Evolutionary conservation across 2,797 vertebrate species (phyloP).

Genomic region (Esox masquinongy): DNA sequence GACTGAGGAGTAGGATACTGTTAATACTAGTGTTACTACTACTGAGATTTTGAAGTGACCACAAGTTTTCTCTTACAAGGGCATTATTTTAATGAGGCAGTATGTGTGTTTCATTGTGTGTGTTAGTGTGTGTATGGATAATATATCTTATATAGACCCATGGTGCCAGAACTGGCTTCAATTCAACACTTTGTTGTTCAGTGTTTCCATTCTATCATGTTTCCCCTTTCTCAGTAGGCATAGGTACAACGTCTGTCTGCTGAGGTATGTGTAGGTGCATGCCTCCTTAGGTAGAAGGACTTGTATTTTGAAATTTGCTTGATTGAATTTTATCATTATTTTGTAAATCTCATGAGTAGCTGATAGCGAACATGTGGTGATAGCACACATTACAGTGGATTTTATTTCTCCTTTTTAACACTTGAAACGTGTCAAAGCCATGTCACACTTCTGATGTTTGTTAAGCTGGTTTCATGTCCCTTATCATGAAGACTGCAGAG

Average conservation of each 20-base stretch:
- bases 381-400: conserved; percentile 3
- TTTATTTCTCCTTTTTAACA: conserved; percentile 35
- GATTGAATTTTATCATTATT: conserved; percentile 8
- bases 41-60: too few species aligned
- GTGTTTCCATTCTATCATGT: not conserved
- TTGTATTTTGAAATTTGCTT: conserved; percentile 27
- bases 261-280: not conserved
- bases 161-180: not conserved
- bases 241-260: not conserved
- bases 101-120: not conserved
- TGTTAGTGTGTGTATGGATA: not conserved
- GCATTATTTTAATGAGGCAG: not conserved
- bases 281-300: conserved; percentile 13
- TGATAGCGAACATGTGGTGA: conserved; percentile 32
- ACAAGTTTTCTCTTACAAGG: not conserved
- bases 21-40: too few species aligned
- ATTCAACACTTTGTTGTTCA: not conserved
- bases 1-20: too few species aligned
- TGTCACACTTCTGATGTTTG: not conserved
- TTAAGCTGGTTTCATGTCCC: not conserved
- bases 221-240: not conserved
- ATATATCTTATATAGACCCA: not conserved
- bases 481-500: conserved; percentile 14
- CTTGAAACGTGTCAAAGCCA: conserved; percentile 34
- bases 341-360: conserved; percentile 5